phyloP scores from a whole-genome alignment of 2,113 vertebrate genomes.

The Takifugu bimaculatus region DNA sequence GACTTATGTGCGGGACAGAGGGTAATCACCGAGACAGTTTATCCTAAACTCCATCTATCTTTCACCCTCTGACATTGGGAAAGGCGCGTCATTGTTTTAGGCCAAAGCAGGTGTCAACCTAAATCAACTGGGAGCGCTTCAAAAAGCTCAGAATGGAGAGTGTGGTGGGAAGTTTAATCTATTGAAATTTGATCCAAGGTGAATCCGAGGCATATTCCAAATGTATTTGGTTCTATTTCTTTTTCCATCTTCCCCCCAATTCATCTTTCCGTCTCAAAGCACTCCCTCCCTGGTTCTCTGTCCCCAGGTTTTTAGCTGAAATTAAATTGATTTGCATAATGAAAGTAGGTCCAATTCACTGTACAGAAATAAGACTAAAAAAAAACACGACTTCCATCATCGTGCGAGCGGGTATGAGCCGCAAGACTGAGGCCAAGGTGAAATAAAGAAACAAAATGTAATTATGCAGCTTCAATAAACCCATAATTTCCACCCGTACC shows the following conservation, averaged over 20 bases:
- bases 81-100: constrained; percentile 44
- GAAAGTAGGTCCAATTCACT: constrained; percentile 65
- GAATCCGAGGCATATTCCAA: constrained; percentile 51
- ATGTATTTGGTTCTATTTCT: constrained; percentile 49
- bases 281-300: constrained; percentile 31
- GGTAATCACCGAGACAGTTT: constrained; percentile 61
- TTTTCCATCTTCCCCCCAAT: constrained; percentile 62
- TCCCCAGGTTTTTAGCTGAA: constrained; percentile 55
- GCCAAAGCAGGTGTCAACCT: constrained; percentile 57
- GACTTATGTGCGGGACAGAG: constrained; percentile 62
- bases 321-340: constrained; percentile 77
- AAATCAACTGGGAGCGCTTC: constrained; percentile 48
- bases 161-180: constrained; percentile 37
- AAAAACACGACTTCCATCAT: constrained; percentile 71
- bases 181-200: constrained; percentile 51
- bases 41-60: constrained; percentile 58
- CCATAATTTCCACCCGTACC: constrained; percentile 65
- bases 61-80: constrained; percentile 32
- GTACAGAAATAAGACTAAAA: constrained; percentile 50
- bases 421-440: constrained; percentile 57
- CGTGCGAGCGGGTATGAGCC: constrained; percentile 49
- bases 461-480: constrained; percentile 74
- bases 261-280: constrained; percentile 25
- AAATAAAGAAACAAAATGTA: constrained; percentile 74
- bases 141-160: constrained; percentile 16